phyloP scores from a whole-genome alignment of 2,113 vertebrate species.

The Myotis brandtii region DNA sequence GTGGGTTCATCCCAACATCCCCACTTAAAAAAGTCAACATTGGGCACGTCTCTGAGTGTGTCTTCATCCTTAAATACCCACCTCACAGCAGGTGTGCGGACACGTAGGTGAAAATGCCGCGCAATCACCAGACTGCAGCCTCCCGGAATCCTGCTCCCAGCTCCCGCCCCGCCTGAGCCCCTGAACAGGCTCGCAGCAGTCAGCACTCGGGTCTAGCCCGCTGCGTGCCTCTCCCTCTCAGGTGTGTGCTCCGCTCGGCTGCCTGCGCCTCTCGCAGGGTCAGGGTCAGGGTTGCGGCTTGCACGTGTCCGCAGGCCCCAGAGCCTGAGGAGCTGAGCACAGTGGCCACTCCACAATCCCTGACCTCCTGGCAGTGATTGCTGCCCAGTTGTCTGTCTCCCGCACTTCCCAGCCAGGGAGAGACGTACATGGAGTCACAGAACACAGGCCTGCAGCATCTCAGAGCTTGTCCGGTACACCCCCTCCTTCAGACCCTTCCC shows the following conservation, averaged over 20 bases:
- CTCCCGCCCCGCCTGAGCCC: too few species aligned
- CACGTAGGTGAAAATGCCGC: accelerated
- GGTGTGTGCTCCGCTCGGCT: background rate
- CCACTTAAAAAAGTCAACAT: background rate
- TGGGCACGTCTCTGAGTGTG: background rate
- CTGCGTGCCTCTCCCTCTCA: background rate
- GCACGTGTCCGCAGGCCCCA: background rate
- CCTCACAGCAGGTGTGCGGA: background rate
- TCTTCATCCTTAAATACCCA: constrained; percentile 41
- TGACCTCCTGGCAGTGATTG: background rate
- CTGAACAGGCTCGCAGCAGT: background rate
- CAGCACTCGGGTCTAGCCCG: background rate
- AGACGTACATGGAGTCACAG: constrained; percentile 22
- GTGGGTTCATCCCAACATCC: background rate
- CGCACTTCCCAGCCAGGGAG: constrained; percentile 42
- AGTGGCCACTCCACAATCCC: background rate
- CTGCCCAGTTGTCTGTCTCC: background rate
- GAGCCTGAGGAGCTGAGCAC: background rate
- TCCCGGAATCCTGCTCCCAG: background rate
- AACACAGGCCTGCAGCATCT: background rate
- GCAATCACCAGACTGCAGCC: background rate
- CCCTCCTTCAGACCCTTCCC: background rate
- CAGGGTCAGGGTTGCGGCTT: too few species aligned
- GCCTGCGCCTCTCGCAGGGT: background rate
- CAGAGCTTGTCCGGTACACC: background rate